These are phyloP conservation scores for Peromyscus aztecus DNA, from an alignment of 2,797 vertebrate species.

Conservation along the genomic window DNA sequence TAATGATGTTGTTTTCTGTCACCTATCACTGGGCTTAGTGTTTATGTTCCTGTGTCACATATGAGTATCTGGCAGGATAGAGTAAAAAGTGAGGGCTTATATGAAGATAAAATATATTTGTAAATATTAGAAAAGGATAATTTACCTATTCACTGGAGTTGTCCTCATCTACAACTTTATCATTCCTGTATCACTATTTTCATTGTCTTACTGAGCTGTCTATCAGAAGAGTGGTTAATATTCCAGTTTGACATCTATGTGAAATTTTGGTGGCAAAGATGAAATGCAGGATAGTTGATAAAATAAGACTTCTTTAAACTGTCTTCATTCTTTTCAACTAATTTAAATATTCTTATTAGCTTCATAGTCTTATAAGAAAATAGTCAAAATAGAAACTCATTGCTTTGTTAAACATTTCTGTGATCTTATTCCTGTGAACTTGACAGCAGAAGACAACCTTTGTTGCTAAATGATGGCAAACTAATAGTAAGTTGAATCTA, in stretches of 20 bases:
- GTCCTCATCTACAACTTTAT: constrained; percentile 26
- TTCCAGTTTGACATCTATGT: constrained; percentile 49
- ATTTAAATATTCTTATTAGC: constrained; percentile 61
- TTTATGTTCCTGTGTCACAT: background rate
- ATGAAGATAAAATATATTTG: constrained; percentile 54
- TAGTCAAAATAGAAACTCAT: constrained; percentile 47
- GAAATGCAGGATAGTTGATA: constrained; percentile 30
- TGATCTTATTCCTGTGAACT: constrained; percentile 60
- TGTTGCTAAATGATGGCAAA: constrained; percentile 63
- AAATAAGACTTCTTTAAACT: constrained; percentile 69
- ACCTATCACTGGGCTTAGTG: constrained; percentile 22
- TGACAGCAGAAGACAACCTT: constrained; percentile 50
- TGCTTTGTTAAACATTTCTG: constrained; percentile 64
- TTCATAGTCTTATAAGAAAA: constrained; percentile 49
- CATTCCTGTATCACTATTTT: constrained; percentile 24
- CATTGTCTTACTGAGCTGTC: constrained; percentile 54
- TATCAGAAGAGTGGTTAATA: constrained; percentile 31
- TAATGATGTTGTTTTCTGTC: background rate
- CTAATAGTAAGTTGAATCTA: constrained; percentile 60
- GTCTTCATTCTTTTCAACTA: constrained; percentile 49
- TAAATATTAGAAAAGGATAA: constrained; percentile 61
- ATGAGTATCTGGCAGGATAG: background rate
- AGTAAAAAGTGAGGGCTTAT: background rate
- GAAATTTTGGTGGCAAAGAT: constrained; percentile 55
- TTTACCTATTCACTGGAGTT: constrained; percentile 31